These are phyloP conservation scores for Struthio camelus DNA, from an alignment of 2,113 vertebrate species.

Conservation along the genomic window DNA sequence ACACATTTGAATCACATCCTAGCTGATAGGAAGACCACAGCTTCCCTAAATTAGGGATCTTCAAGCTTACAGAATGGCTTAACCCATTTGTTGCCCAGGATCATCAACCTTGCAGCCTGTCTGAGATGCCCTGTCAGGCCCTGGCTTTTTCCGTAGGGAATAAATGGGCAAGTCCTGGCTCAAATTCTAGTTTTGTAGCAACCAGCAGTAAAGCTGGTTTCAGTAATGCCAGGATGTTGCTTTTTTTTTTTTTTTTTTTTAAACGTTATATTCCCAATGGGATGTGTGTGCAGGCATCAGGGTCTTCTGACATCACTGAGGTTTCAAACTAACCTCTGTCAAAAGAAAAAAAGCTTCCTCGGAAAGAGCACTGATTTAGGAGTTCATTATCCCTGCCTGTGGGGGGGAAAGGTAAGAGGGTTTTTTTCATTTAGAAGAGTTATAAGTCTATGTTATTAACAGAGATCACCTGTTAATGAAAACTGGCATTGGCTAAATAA, in stretches of 20 bases:
- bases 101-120: background rate
- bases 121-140: background rate
- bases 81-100: background rate
- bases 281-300: background rate
- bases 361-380: slow-evolving; percentile 22
- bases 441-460: slow-evolving; percentile 34
- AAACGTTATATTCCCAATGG: background rate
- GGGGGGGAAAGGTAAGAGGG: background rate
- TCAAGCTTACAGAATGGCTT: background rate
- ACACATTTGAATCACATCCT: background rate
- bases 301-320: background rate
- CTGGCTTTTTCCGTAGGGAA: background rate
- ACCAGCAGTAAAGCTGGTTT: background rate
- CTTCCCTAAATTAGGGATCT: background rate
- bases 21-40: background rate
- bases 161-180: background rate
- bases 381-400: slow-evolving; percentile 29
- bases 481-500: slow-evolving; percentile 44
- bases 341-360: background rate
- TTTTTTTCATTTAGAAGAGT: slow-evolving; percentile 28
- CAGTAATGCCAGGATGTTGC: background rate
- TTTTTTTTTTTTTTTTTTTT: too few relatives aligned
- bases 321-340: background rate
- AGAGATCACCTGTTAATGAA: slow-evolving; percentile 52
- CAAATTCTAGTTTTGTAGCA: background rate